Base-by-base conservation (phyloP, 37 sponge, comb jelly and placozoan species). In the Eunapius fragilis region DNA sequence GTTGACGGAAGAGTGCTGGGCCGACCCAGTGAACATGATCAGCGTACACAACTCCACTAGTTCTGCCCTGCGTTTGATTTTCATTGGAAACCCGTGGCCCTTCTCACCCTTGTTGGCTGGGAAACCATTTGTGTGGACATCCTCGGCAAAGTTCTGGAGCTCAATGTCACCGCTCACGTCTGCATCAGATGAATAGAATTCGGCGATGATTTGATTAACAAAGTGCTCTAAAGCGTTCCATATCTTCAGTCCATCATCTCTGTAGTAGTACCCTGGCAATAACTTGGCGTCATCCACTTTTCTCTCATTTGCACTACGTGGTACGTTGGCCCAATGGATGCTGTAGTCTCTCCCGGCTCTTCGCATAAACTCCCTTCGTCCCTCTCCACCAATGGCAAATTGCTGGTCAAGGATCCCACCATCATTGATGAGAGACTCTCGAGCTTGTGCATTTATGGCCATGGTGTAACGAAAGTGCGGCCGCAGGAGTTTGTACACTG, bases 381-480 rank as follows among this genome's bases (percentile, higher is more conserved):
- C 91, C 35, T 86, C 70, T 14, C 81, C 81, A 1, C 94, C 94
- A 74, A 93, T 87, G 24, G 84, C n/a, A 37, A 90, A 85, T 25
- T 58, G 23, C 32, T 76, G 30, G 50, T 86, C 90, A 75, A 89
- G 78, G 45, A 90, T 68, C 3, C 90, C 94, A 36, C 72, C 83
- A 68, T 48, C 31, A 33, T 75, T 81, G 22, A 86, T 69, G 7
- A 93, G 82, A 0, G 75, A n/a, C 24, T 79, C 67, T 22, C 94
- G 83, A 9, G 87, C 88, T 23, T 24, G 37, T n/a, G 68, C 34
- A 77, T 95, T 95, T 73, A 93, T 93, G 24, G 89, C 87, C 68
- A 95, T 93, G 31, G 87, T 90, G 78, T 90, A 88, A 31, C 36
- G 89, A 45, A 96, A 72, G 41, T 93, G 91, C 12, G 91, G 92